These are phyloP conservation scores for Zaprionus capensis DNA, from an alignment of 1,140 invertebrate species.

Conservation along the genomic window DNA sequence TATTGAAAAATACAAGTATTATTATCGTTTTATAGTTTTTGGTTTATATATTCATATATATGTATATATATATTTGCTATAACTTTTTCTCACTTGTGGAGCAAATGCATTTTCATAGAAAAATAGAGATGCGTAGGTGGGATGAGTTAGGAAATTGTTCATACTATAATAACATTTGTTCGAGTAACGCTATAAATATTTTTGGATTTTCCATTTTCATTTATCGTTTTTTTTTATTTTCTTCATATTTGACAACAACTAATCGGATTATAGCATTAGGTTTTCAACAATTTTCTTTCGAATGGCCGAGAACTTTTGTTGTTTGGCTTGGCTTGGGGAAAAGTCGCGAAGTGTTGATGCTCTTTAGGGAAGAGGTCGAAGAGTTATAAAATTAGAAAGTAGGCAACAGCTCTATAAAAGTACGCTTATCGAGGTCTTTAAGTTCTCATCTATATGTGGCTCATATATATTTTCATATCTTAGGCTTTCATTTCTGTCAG, in stretches of 20 bases:
- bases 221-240: conserved; percentile 19
- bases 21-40: conserved; percentile 36
- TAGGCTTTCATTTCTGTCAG: conserved; percentile 66
- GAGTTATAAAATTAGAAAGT: conserved; percentile 31
- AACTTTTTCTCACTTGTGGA: conserved; percentile 60
- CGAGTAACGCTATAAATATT: conserved; percentile 61
- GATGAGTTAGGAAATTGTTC: conserved; percentile 82
- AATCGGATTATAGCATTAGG: conserved; percentile 30
- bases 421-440: conserved; percentile 52
- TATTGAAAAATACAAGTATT: conserved; percentile 62
- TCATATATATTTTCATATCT: conserved; percentile 33
- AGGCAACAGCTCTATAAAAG: conserved; percentile 27
- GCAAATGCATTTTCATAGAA: conserved; percentile 78
- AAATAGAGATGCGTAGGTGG: conserved; percentile 82
- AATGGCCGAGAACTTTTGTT: conserved; percentile 10
- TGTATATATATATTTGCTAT: conserved; percentile 38
- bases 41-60: conserved; percentile 15
- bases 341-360: conserved; percentile 1
- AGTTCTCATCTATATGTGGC: conserved; percentile 49
- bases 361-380: not conserved
- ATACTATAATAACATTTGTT: conserved; percentile 53
- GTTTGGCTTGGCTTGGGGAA: conserved; percentile 10
- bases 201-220: conserved; percentile 40
- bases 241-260: conserved; percentile 49
- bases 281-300: conserved; percentile 34